Evolutionary conservation across 2,113 vertebrate species (phyloP).

Genomic region (Neotoma lepida): DNA sequence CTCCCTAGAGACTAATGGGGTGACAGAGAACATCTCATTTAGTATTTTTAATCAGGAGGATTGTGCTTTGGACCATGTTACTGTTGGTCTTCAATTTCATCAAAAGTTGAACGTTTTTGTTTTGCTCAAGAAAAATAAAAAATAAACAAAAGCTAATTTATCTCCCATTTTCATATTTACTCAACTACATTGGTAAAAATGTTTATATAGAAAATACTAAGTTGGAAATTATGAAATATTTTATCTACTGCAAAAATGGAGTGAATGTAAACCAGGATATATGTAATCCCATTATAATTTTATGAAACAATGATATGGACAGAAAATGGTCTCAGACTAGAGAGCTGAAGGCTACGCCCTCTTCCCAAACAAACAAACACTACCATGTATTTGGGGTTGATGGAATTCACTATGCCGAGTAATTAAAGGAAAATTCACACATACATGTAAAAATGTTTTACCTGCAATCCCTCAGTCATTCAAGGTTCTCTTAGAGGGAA

Average conservation of each 20-base stretch:
- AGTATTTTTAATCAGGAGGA: slow-evolving; percentile 32
- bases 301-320: neutral
- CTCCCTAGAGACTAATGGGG: neutral
- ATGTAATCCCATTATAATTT: neutral
- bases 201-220: slow-evolving; percentile 6
- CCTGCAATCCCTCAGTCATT: too few species aligned
- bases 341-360: neutral
- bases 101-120: slow-evolving; percentile 22
- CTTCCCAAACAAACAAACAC: neutral
- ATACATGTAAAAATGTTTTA: neutral
- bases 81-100: neutral
- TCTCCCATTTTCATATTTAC: neutral
- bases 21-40: slow-evolving; percentile 12
- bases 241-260: slow-evolving; percentile 21
- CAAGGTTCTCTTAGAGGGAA: neutral
- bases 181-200: neutral
- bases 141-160: neutral
- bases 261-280: neutral
- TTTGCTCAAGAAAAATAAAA: slow-evolving; percentile 5
- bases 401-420: neutral
- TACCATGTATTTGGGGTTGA: neutral
- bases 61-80: neutral
- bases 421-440: neutral
- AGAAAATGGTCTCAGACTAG: neutral
- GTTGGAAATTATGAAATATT: neutral